Base-by-base conservation (phyloP, 2,113 vertebrate species). In the Oncorhynchus mykiss region DNA sequence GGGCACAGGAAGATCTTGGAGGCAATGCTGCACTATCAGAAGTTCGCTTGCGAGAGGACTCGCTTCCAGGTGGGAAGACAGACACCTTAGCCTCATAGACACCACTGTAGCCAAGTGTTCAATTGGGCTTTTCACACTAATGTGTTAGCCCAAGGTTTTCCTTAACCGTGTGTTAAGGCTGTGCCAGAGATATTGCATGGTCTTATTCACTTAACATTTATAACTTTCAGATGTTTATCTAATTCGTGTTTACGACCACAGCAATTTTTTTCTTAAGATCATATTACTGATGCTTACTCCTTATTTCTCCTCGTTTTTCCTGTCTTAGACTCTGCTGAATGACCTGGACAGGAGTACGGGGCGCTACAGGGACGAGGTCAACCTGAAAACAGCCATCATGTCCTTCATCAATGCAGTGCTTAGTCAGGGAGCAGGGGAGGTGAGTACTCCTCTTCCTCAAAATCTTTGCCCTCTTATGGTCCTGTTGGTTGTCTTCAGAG, bases 351-450 rank as follows among this genome's bases (percentile, higher is more conserved):
- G 96, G 86, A 99, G 94, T 85, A 99, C 96, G 0, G 98, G 97
- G 8, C 90, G 97, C 65, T 99, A 99, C 90, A 94, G 96, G 27
- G 98, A 99, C 39, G 98, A 99, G 93, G 98, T 99, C 89, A 99
- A 89, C 91, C 93, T 99, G 81, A 99, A 99, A 92, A 99, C 97
- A 0, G 97, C 98, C 80, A 98, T 99, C 90, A 99, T 99, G 98
- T 99, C 97, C 82, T 99, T 99, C 89, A 99, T 99, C 84, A 99
- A 99, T 0, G 98, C 98, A 3, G 96, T 99, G 77, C 94, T 99
- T 71, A 99, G 97, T 82, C 96, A 99, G 89, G 98, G 97, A 1
- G 95, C 97, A 4, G 98, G 97, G 80, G 96, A 98, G 96, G 98
- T 99, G 88, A 94, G 29, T 72, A 27, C 57, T 51, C 49, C 39